These are phyloP conservation scores for Squalus acanthias DNA, from an alignment of 2,797 vertebrate species.

Conservation along the genomic window DNA sequence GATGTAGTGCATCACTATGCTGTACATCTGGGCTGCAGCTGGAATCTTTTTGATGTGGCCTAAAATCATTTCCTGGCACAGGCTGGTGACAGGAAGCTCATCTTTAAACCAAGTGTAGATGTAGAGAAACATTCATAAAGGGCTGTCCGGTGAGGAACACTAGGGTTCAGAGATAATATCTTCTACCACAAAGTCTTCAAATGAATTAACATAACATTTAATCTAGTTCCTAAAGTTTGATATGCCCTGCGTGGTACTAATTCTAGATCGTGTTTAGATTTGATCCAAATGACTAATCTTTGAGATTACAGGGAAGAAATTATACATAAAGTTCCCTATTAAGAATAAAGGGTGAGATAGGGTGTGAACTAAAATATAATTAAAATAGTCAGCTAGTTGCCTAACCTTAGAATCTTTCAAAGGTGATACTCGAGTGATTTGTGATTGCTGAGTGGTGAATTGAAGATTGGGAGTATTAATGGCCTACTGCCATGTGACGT, in stretches of 20 bases:
- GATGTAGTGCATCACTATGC: background rate
- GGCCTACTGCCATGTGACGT: background rate
- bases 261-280: background rate
- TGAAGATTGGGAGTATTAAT: background rate
- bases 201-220: background rate
- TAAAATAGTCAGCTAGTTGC: background rate
- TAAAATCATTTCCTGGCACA: conserved; percentile 28
- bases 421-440: background rate
- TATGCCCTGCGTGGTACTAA: too few relatives aligned
- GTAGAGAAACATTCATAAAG: background rate
- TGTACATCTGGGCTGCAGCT: conserved; percentile 25
- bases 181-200: background rate
- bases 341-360: background rate
- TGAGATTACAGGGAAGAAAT: background rate
- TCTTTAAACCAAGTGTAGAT: conserved; percentile 36
- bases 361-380: background rate
- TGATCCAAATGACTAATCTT: background rate
- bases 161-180: background rate
- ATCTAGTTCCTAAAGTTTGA: background rate
- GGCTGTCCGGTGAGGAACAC: background rate
- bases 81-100: conserved; percentile 19
- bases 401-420: background rate
- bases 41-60: background rate
- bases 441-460: background rate
- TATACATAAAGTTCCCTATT: background rate